Base-by-base conservation (phyloP, 2,113 vertebrate species). In the Gorsachius goisagi region DNA sequence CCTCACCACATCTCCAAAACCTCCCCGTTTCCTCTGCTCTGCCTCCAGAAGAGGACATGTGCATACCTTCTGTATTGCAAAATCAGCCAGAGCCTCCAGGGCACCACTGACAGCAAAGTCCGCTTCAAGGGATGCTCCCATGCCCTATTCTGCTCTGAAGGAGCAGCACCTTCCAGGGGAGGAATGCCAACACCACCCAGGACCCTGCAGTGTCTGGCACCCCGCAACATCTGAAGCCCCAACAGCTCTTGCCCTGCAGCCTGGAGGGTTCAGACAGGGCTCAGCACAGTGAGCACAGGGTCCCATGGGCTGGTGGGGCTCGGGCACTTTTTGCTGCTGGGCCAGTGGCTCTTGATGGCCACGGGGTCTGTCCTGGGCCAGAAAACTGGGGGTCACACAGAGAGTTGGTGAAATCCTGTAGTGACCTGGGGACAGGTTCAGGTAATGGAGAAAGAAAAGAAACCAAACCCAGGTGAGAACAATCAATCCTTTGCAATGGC, bases 251-350 rank as follows among this genome's bases (percentile, higher is more conserved):
- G 35, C 33, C 28, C 41, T n/a, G 45, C 50, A 67, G 62, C 58
- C 33, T 15, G 37, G 12, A 14, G 26, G 15, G 13, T 45, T 76
- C 32, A 39, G 16, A 28, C 27, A 27, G 27, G 27, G 62, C 39
- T 74, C 30, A 21, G 9, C 0, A 0, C 0, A 0, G 24, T 10
- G 21, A 44, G 13, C 32, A 16, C 7, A 0, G 58, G 26, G 6
- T 45, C 7, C 30, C 37, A 41, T 6, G 37, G 10, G 14, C 69
- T 52, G 49, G 2, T 1, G 3, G 9, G 19, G 7, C 78, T 2
- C 9, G n/a, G 59, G 55, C 39, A 50, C 68, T 73, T 12, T 3
- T 35, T 37, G 35, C 33, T 85, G 49, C n/a, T 76, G 49, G 24
- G n/a, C 16, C 56, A 8, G 56, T 16, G 17, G 7, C 37, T 35